Conservation (phyloP, 2,888 invertebrate genomes). For the Limnephilus auricula region DNA sequence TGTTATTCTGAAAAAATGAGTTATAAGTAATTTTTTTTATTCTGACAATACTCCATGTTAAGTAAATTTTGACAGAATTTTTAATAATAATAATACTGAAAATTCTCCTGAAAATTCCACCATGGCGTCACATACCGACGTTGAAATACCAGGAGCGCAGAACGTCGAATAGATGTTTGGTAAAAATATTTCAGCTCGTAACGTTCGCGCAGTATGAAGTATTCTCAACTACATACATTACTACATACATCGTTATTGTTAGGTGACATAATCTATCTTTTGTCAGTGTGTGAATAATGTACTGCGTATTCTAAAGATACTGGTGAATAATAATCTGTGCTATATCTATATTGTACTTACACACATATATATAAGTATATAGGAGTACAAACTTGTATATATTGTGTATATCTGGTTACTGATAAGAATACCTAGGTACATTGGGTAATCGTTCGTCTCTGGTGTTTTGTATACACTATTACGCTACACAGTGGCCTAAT, state of each 20-base stretch:
- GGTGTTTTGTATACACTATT: not conserved
- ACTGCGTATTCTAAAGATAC: not conserved
- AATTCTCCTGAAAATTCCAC: not conserved
- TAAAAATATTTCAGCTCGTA: not conserved
- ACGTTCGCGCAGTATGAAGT: not conserved
- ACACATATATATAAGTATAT: not conserved
- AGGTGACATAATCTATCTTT: not conserved
- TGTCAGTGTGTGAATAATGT: not conserved
- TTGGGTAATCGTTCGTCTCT: not conserved
- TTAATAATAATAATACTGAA: not conserved
- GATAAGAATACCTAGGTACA: not conserved
- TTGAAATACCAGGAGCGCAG: conserved; percentile 43
- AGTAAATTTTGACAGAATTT: not conserved
- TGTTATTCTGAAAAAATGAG: too few species aligned
- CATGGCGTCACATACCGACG: conserved; percentile 42
- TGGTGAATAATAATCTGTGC: not conserved
- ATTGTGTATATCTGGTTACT: not conserved
- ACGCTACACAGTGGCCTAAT: not conserved
- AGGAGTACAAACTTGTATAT: not conserved
- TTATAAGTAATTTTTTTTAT: too few species aligned
- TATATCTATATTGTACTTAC: not conserved
- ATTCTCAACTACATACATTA: not conserved
- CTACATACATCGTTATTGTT: not conserved
- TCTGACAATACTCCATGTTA: too few species aligned
- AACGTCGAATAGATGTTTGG: not conserved